Evolutionary conservation across 2,888 invertebrate genomes (phyloP).

Genomic region (Epirrhoe tristata): DNA sequence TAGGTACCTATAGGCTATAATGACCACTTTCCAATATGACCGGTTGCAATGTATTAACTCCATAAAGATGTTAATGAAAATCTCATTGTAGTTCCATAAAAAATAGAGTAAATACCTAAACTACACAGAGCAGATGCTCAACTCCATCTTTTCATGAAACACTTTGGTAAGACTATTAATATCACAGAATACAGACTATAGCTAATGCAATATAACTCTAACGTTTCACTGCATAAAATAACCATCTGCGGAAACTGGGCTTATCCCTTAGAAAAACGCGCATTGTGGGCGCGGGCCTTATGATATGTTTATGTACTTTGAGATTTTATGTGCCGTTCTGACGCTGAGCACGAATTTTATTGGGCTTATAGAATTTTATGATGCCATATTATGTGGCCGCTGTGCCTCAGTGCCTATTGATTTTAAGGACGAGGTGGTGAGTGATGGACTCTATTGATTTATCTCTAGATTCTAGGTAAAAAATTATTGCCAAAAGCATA

Average conservation of each 20-base stretch:
- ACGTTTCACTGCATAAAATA: conserved; percentile 80
- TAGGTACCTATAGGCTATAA: too few species aligned
- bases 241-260: conserved; percentile 80
- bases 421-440: conserved; percentile 66
- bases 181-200: too few species aligned
- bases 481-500: too few species aligned
- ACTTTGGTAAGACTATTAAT: too few species aligned
- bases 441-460: conserved; percentile 31
- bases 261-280: conserved; percentile 81
- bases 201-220: conserved; percentile 10
- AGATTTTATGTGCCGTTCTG: conserved; percentile 84
- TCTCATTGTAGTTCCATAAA: too few species aligned
- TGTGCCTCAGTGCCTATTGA: conserved; percentile 83
- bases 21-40: too few species aligned
- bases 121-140: too few species aligned
- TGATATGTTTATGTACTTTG: conserved; percentile 85
- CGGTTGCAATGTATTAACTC: too few species aligned
- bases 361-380: conserved; percentile 85
- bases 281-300: conserved; percentile 83
- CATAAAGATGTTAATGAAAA: too few species aligned
- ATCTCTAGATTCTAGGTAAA: too few species aligned
- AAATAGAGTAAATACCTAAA: too few species aligned
- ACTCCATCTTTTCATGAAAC: too few species aligned
- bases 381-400: conserved; percentile 77
- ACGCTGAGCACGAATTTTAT: conserved; percentile 84